Conservation (phyloP, 23 tunicate species). For the Trididemnum nubilum region DNA sequence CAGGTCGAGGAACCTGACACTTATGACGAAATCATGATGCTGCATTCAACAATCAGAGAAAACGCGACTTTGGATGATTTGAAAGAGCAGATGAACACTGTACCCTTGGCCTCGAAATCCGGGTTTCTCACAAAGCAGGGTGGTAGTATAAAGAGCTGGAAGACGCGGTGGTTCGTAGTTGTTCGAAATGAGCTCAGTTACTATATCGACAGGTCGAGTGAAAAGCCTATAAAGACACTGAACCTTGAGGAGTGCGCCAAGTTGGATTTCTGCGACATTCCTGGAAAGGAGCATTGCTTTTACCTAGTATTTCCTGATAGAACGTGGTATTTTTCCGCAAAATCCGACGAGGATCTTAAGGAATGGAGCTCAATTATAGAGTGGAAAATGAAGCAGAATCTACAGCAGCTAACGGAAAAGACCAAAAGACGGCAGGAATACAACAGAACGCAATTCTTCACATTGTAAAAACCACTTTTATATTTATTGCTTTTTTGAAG, state of each 20-base stretch:
- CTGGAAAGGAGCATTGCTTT: slow-evolving; percentile 61
- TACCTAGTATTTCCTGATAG: slow-evolving; percentile 62
- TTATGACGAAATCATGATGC: slow-evolving; percentile 62
- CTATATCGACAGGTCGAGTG: slow-evolving; percentile 46
- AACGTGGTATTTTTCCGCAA: slow-evolving; percentile 76
- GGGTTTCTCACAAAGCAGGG: slow-evolving; percentile 87
- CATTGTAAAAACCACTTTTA: too few relatives aligned
- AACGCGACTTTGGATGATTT: slow-evolving; percentile 60
- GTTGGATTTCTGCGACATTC: slow-evolving; percentile 36
- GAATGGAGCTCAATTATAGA: slow-evolving; percentile 67
- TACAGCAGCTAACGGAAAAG: background rate
- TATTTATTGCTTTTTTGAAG: too few relatives aligned
- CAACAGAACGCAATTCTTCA: background rate
- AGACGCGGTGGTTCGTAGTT: slow-evolving; percentile 59
- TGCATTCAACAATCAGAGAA: slow-evolving; percentile 69
- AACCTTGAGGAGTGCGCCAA: slow-evolving; percentile 65
- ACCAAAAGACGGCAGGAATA: background rate
- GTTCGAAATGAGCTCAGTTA: slow-evolving; percentile 52
- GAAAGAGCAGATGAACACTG: slow-evolving; percentile 35
- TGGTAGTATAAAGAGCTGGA: slow-evolving; percentile 57
- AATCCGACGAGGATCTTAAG: slow-evolving; percentile 49
- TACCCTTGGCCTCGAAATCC: slow-evolving; percentile 78
- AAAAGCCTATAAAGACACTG: slow-evolving; percentile 72
- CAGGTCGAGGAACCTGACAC: slow-evolving; percentile 61
- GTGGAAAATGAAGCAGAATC: slow-evolving; percentile 67